phyloP scores from a whole-genome alignment of 92 coral and sea anemone genomes.

The Actinostola sp. region DNA sequence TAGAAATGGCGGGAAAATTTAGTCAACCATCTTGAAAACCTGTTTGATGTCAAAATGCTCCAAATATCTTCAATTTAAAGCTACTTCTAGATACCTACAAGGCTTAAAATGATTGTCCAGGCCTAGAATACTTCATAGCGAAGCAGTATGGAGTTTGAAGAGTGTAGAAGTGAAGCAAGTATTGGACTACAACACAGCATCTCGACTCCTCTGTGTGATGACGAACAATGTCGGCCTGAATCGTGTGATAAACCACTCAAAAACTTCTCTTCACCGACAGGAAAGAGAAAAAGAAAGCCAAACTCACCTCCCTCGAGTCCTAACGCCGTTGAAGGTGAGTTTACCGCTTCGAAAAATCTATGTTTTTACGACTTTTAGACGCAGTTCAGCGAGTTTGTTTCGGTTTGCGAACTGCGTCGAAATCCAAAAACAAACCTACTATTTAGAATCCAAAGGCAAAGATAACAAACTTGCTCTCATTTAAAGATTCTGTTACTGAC shows the following conservation, averaged over 20 bases:
- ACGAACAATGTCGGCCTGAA: slow-evolving; percentile 8
- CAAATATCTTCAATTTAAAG: background rate
- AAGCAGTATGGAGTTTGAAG: slow-evolving; percentile 63
- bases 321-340: slow-evolving; percentile 73
- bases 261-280: slow-evolving; percentile 51
- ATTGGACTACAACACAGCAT: slow-evolving; percentile 57
- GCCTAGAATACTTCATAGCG: background rate
- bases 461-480: too few species aligned
- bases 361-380: background rate
- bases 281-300: slow-evolving; percentile 74
- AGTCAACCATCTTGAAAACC: background rate
- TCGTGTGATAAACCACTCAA: background rate
- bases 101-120: background rate
- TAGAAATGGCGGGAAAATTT: slow-evolving; percentile 41
- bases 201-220: slow-evolving; percentile 14
- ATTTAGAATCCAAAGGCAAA: too few species aligned
- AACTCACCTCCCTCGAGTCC: slow-evolving; percentile 87
- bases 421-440: too few species aligned
- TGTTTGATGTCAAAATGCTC: slow-evolving; percentile 8
- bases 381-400: too few species aligned
- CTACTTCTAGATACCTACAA: background rate
- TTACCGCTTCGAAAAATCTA: background rate
- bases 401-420: too few species aligned
- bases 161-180: slow-evolving; percentile 85
- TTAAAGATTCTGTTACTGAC: too few species aligned